phyloP scores from a whole-genome alignment of 2,888 invertebrate genomes.

The Perdita meconis region DNA sequence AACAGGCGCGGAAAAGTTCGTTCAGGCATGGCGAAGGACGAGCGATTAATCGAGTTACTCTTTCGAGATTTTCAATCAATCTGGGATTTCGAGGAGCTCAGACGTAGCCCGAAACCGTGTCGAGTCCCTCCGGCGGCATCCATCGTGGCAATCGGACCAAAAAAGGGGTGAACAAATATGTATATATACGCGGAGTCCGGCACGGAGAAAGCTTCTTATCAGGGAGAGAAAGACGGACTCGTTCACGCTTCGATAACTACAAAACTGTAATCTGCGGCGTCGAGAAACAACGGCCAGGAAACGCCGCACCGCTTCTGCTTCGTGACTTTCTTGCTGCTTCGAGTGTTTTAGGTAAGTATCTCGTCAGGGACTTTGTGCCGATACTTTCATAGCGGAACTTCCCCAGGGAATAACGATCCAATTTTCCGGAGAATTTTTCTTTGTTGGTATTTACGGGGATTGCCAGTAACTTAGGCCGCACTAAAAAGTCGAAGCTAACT shows the following conservation, averaged over 20 bases:
- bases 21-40: constrained; percentile 41
- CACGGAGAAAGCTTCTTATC: constrained; percentile 67
- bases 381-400: not conserved
- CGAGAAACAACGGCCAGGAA: constrained; percentile 9
- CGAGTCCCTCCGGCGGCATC: constrained; percentile 31
- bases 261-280: constrained; percentile 68
- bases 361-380: not conserved
- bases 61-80: constrained; percentile 61
- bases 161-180: constrained; percentile 6
- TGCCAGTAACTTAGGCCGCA: not conserved
- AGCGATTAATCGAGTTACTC: constrained; percentile 72
- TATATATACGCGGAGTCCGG: constrained; percentile 1
- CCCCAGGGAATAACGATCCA: not conserved
- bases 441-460: not conserved
- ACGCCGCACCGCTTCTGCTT: constrained; percentile 2
- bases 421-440: not conserved
- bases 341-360: constrained; percentile 47
- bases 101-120: constrained; percentile 26
- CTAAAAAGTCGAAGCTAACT: not conserved
- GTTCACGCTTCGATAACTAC: constrained; percentile 70
- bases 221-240: constrained; percentile 64
- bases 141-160: constrained; percentile 45
- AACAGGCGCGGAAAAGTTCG: constrained; percentile 61
- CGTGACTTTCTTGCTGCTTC: constrained; percentile 46
- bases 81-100: constrained; percentile 33